Evolutionary conservation across 2,888 invertebrate genomes (phyloP), one percentile per base, ranked within the genome.

Genomic region (Ophraella communa): DNA sequence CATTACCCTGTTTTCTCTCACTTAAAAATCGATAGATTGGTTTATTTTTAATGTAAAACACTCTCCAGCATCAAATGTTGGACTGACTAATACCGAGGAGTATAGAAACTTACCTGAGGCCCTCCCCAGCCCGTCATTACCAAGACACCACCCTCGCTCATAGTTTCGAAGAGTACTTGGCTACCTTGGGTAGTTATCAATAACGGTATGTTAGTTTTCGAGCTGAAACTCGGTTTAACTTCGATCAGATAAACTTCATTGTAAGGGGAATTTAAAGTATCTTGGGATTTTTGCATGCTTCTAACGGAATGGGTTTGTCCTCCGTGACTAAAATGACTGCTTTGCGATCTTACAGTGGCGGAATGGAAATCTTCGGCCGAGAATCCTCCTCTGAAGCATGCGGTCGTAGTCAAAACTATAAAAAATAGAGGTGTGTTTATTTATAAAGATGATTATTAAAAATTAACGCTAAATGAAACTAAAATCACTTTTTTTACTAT

Each of bases 211-310:
- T 45, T 45, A 21, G 45, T 45, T 45, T 45, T 45, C 20, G 45
- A 45, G 21, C 45, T 45, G n/a, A 45, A 45, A 21, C 45, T 45
- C 8, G 45, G 45, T 5, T 45, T 45, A 10, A 45, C 45, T 21
- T 45, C 45, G n/a, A 45, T 5, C 45, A 45, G n/a, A 11, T 45
- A 45, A 20, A 45, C 21, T 45, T 45, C 45, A 21, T 45, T 45
- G 45, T 45, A 45, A 11, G 45, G 45, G 10, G 45, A 21, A 10
- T 21, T 45, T 10, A 45, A 8, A 45, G 20, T 45, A 11, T 45
- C n/a, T 21, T 7, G 20, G 11, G 45, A 18, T 45, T 45, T 45
- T 5, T 21, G 21, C 10, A 45, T 7, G 21, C 20, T 45, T 21
- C 45, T 45, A 21, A 45, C 21, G 10, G 45, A 45, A 45, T 45